phyloP scores from a whole-genome alignment of 2,113 vertebrate species.

The Tiliqua scincoides region DNA sequence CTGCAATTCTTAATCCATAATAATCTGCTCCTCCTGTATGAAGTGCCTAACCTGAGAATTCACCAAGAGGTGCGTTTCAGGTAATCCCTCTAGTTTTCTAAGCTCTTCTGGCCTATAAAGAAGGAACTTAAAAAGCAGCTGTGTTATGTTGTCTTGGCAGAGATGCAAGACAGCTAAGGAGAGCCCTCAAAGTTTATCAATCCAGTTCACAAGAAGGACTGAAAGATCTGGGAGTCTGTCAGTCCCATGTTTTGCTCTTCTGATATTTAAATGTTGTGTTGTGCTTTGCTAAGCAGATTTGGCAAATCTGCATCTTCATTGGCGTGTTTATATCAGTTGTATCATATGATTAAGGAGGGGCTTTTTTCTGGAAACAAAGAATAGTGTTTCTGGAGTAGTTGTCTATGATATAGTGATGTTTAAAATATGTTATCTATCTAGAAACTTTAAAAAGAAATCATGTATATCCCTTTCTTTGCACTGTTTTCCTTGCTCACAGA shows the following conservation, averaged over 20 bases:
- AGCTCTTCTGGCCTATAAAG: not conserved
- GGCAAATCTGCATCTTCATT: not conserved
- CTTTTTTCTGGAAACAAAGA: too few relatives aligned
- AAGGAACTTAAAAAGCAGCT: not conserved
- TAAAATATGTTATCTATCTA: too few relatives aligned
- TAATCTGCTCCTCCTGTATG: not conserved
- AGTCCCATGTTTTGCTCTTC: too few relatives aligned
- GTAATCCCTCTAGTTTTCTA: too few relatives aligned
- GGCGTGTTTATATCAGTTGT: not conserved
- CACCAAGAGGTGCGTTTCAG: not conserved
- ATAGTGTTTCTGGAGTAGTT: too few relatives aligned
- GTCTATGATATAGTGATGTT: too few relatives aligned
- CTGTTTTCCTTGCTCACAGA: constrained; percentile 63
- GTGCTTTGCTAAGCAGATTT: not conserved
- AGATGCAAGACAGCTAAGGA: not conserved
- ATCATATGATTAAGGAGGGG: too few relatives aligned
- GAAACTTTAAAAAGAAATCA: not conserved
- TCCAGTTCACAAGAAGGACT: not conserved
- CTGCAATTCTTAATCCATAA: not conserved
- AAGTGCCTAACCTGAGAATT: not conserved
- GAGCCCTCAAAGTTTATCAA: not conserved
- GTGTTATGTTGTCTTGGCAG: not conserved
- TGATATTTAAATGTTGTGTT: not conserved
- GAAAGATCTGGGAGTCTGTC: not conserved
- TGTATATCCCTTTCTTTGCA: not conserved